phyloP scores from a whole-genome alignment of 2,888 invertebrate genomes.

The Beris morrisii region DNA sequence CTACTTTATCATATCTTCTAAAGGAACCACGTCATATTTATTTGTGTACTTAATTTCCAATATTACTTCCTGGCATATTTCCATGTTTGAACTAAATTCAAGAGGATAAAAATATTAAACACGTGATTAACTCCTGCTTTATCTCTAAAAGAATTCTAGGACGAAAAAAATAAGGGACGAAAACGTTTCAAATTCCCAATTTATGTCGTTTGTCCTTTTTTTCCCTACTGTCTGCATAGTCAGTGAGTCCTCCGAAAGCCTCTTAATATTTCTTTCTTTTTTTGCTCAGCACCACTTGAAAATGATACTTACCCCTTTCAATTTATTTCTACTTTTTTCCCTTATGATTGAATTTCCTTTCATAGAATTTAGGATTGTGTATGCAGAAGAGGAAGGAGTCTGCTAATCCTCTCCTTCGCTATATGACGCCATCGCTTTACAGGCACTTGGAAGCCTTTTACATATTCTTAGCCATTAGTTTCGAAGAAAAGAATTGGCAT shows the following conservation, averaged over 20 bases:
- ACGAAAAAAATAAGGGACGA: background rate
- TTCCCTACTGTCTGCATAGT: background rate
- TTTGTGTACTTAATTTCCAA: too few relatives aligned
- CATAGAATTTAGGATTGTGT: background rate
- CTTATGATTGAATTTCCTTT: slow-evolving; percentile 19
- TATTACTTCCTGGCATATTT: background rate
- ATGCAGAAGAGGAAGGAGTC: too few relatives aligned
- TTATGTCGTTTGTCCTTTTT: slow-evolving; percentile 15
- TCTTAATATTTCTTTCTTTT: slow-evolving; percentile 25
- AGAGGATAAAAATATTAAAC: too few relatives aligned
- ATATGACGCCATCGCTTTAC: slow-evolving; percentile 21
- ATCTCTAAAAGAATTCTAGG: background rate
- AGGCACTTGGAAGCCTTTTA: slow-evolving; percentile 23
- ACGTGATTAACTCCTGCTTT: background rate
- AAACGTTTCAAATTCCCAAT: slow-evolving; percentile 5
- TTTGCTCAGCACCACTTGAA: slow-evolving; percentile 15
- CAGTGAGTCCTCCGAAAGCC: slow-evolving; percentile 23
- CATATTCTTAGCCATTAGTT: slow-evolving; percentile 22
- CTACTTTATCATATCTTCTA: too few relatives aligned
- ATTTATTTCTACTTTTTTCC: slow-evolving; percentile 30
- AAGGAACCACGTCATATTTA: too few relatives aligned
- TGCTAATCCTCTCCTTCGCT: too few relatives aligned
- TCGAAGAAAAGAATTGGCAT: slow-evolving; percentile 2
- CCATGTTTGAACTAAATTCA: background rate
- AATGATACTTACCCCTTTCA: slow-evolving; percentile 34